Base-by-base conservation (phyloP, 2,113 vertebrate genomes). In the Myotis lucifugus region DNA sequence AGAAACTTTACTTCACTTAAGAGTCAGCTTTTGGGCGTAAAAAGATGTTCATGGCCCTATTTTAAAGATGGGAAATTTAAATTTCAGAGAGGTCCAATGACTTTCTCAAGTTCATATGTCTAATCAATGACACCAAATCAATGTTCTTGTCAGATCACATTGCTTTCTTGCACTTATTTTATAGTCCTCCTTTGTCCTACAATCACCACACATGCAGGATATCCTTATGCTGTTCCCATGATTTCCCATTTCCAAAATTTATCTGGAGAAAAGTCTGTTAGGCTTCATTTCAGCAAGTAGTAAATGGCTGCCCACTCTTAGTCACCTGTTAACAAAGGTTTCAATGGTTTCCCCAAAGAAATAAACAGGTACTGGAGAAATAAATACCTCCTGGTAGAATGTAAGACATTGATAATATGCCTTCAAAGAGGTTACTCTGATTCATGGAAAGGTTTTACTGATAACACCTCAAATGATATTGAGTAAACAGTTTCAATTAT, bases 11-110 rank as follows among this genome's bases (percentile, higher is more conserved):
- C 67, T 6, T 81, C 25, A 73, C 40, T 73, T 88, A 77, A 40
- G 23, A 78, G 6, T 52, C 11, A 66, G 11, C 0, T 52, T 54
- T 70, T 46, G 0, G 23, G 32, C 2, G 0, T 1, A 50, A 70
- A 50, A 61, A 40, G 37, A n/a, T n/a, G n/a, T 37, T 78, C 2
- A 40, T 23, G 74, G 67, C 0, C 0, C 27, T 91, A 42, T 79
- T 59, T 64, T 89, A n/a, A 70, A 77, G 67, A 67, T 78, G 11
- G 4, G 27, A 83, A 86, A 86, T 67, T 50, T 79, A 56, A 81
- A 88, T 81, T 81, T 95, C 11, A 69, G 18, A 74, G 21, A 85
- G 37, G 56, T 34, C 32, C 4, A 79, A 37, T 64, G 18, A 37
- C 10, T 88, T 77, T 7, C 32, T 56, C 14, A 48, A 69, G 29